Base-by-base conservation (phyloP, 2,113 vertebrate species). In the Tupaia tana region DNA sequence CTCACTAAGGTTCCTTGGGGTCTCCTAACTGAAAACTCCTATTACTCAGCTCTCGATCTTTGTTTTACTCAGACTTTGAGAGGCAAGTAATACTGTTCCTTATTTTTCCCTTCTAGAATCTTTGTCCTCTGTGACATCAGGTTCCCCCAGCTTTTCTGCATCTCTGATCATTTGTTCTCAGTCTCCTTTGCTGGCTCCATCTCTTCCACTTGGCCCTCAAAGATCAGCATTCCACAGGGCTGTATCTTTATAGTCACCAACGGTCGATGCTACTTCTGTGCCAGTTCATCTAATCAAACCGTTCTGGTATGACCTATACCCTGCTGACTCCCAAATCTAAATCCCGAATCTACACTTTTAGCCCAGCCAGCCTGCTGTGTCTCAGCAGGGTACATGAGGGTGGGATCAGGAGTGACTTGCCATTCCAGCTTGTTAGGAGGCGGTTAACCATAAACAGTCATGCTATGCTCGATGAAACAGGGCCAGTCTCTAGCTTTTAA, bases 361-460 rank as follows among this genome's bases (percentile, higher is more conserved):
- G 25, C 18, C 19, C 24, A 86, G 14, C 19, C 29, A 91, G 84
- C n/a, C 56, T 81, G 74, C n/a, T 79, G 84, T 20, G 54, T 12
- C 34, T 86, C 67, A 84, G 54, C 12, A 63, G 10, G 12, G 61
- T 8, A 63, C 25, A 78, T 9, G 82, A 27, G 27, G 9, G 11
- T 52, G 43, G 54, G 10, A 22, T 86, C 31, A 84, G 71, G 89
- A 94, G 59, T 78, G 54, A 90, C 16, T 13, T 52, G 73, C 15
- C 73, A 91, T 9, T 43, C 86, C 56, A 89, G 29, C 5, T 56
- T 86, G 87, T 34, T 64, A 90, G 75, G 16, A 89, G 92, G 94
- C 77, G 31, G 24, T 78, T 90, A 83, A 70, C 11, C 70, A 92
- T 81, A 94, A 96, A 86, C 9, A 89, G 63, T 63, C 25, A 94